A percentile compares a stretch with the other conserved stretches of the same genome.
These are phyloP conservation scores for Hypotaenidia philippensis DNA, from an alignment of 2,797 vertebrate species.

Conservation along the genomic window DNA sequence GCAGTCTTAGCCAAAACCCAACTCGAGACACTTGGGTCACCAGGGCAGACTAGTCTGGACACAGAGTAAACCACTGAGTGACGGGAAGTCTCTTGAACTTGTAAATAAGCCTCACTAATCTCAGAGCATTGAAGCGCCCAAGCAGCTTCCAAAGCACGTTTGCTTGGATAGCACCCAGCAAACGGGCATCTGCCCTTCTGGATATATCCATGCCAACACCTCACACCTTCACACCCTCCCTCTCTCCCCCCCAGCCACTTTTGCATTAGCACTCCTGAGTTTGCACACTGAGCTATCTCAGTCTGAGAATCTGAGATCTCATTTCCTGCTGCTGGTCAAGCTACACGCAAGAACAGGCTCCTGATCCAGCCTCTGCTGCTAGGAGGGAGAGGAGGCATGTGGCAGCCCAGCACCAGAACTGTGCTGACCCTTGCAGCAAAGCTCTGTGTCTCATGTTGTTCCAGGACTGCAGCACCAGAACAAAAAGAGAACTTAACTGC, in stretches of 20 bases:
- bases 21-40: background rate
- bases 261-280: background rate
- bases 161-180: background rate
- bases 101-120: background rate
- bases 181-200: background rate
- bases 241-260: background rate
- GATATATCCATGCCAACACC: background rate
- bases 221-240: no score
- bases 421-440: background rate
- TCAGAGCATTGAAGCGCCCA: background rate
- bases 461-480: background rate
- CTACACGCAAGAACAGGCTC: background rate
- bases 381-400: background rate
- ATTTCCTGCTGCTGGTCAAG: conserved; percentile 46
- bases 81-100: background rate
- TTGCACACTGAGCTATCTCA: background rate
- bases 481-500: background rate
- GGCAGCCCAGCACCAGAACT: background rate
- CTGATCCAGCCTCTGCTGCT: background rate
- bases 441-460: background rate
- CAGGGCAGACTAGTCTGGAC: background rate
- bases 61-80: background rate
- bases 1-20: background rate
- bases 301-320: conserved; percentile 11
- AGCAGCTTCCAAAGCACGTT: background rate